Evolutionary conservation across 2,888 invertebrate genomes (phyloP).

Genomic region (Creontiades dilutus): DNA sequence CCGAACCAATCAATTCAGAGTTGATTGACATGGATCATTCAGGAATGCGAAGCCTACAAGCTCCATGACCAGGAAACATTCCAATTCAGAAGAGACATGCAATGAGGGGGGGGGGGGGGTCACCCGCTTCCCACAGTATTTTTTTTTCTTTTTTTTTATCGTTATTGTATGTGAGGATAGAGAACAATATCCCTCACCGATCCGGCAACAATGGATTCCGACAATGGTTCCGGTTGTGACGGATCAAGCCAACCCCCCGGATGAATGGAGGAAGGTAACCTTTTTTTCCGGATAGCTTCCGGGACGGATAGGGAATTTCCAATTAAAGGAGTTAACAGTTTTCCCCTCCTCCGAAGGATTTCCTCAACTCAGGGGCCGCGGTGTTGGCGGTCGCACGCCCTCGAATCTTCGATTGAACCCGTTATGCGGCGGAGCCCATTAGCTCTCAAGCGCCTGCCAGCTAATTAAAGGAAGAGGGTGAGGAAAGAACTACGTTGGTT

Average conservation of each 20-base stretch:
- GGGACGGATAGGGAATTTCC: neutral
- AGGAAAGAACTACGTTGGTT: neutral
- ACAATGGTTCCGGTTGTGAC: constrained; percentile 35
- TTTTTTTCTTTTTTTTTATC: too few relatives aligned
- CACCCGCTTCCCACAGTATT: constrained; percentile 44
- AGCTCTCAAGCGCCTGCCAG: constrained; percentile 7
- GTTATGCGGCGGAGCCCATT: constrained; percentile 4
- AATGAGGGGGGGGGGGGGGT: neutral
- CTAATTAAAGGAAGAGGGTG: neutral
- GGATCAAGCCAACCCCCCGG: neutral
- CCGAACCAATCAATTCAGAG: neutral
- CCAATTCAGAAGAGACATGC: neutral
- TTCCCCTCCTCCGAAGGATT: constrained; percentile 9
- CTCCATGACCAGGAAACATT: neutral
- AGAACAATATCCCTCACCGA: constrained; percentile 46
- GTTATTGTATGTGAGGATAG: neutral
- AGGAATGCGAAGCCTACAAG: neutral
- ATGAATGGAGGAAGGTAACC: neutral
- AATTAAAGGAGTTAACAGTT: constrained; percentile 38
- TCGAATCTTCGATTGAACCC: neutral
- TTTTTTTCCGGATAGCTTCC: constrained; percentile 26
- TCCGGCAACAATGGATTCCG: constrained; percentile 9
- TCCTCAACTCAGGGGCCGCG: neutral
- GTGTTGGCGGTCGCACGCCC: neutral
- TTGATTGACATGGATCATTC: neutral